These are phyloP conservation scores for Neotoma lepida DNA, from an alignment of 2,113 vertebrate genomes.

Conservation along the genomic window DNA sequence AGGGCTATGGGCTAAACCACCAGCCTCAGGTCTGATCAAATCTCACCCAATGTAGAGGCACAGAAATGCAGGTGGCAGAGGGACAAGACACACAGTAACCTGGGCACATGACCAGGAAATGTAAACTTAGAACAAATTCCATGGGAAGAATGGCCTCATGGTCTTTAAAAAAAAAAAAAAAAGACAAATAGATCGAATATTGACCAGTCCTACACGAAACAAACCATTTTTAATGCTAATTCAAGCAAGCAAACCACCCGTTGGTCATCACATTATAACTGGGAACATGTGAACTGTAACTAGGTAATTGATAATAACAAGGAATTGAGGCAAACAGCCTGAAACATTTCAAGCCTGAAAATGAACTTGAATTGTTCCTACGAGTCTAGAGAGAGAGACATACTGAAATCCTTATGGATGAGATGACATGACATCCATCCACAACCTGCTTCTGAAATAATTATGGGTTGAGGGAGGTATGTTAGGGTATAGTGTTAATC, in stretches of 20 bases:
- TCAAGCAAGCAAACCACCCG: not conserved
- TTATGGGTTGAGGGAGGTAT: accelerated
- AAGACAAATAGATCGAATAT: not conserved
- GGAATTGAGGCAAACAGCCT: not conserved
- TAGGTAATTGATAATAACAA: not conserved
- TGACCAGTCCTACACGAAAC: not conserved
- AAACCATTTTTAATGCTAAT: not conserved
- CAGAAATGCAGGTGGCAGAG: not conserved
- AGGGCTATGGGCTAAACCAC: not conserved
- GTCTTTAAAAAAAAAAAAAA: not conserved
- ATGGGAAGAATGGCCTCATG: not conserved
- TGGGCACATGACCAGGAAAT: not conserved
- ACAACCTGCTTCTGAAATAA: not conserved
- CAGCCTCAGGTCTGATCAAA: not conserved
- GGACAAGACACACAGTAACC: not conserved
- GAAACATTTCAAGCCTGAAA: not conserved
- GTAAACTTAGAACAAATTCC: not conserved
- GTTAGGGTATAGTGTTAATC: not conserved
- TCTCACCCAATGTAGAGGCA: not conserved
- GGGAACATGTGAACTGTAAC: not conserved
- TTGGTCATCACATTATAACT: not conserved
- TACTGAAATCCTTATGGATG: not conserved
- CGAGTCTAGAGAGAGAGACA: not conserved
- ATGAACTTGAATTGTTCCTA: not conserved
- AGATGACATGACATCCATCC: not conserved